Conservation (phyloP, 1,140 invertebrate genomes). For the Drosophila trapezifrons region DNA sequence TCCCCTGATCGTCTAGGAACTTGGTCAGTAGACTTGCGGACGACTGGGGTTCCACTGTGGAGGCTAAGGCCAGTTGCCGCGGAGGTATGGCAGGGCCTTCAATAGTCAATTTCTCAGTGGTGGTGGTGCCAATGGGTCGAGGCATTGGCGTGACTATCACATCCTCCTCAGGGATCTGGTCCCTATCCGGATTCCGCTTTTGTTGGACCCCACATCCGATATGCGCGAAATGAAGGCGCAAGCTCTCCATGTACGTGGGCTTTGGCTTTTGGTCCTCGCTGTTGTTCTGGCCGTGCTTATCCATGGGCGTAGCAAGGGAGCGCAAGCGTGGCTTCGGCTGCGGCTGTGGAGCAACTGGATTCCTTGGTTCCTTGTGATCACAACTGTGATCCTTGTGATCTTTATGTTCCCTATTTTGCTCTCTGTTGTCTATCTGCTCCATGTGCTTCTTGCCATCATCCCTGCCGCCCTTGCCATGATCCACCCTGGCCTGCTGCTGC, state of each 20-base stretch:
- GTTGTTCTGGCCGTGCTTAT: no score
- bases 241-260: neutral
- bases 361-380: no score
- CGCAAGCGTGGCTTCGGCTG: slow-evolving; percentile 20
- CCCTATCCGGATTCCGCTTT: neutral
- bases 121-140: slow-evolving; percentile 7
- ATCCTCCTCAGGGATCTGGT: neutral
- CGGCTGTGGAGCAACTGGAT: no score
- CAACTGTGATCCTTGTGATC: no score
- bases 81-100: neutral
- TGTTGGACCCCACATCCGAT: neutral
- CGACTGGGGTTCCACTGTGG: no score
- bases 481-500: neutral
- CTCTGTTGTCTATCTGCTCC: neutral
- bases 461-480: no score
- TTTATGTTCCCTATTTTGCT: no score
- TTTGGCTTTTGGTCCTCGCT: no score
- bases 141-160: slow-evolving; percentile 26
- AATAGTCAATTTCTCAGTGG: no score
- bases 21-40: slow-evolving; percentile 3
- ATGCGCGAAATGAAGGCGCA: neutral
- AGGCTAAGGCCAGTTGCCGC: neutral
- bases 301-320: neutral
- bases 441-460: accelerated
- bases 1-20: slow-evolving; percentile 35